A percentile compares a stretch with the other conserved stretches of the same genome.
Conservation (phyloP, 1,140 invertebrate genomes). For the Drosophila biarmipes region DNA sequence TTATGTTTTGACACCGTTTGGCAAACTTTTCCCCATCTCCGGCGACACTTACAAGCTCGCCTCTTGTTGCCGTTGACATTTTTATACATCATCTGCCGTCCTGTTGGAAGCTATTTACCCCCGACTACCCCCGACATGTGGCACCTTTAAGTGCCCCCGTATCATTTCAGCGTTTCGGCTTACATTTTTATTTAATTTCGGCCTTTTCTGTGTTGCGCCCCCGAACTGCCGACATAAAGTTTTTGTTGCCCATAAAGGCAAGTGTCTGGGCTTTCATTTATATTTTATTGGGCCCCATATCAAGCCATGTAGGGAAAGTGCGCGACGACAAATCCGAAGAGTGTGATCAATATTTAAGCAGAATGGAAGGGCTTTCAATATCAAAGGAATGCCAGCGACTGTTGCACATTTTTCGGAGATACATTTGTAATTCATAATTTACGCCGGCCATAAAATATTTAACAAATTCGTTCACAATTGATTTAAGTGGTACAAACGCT, state of each 20-base stretch:
- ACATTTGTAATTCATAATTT: neutral
- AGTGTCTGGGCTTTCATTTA: slow-evolving; percentile 41
- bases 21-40: slow-evolving; percentile 21
- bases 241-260: slow-evolving; percentile 66
- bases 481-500: slow-evolving; percentile 55
- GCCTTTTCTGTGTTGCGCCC: slow-evolving; percentile 25
- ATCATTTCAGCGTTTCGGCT: slow-evolving; percentile 34
- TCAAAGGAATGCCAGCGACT: slow-evolving; percentile 1
- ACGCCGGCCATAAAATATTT: slow-evolving; percentile 15
- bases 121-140: neutral
- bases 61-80: slow-evolving; percentile 71
- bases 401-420: neutral
- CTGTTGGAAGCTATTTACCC: slow-evolving; percentile 17
- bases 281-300: slow-evolving; percentile 35
- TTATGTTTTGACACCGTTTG: slow-evolving; percentile 73
- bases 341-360: slow-evolving; percentile 44
- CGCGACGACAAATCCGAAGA: slow-evolving; percentile 20
- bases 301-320: neutral
- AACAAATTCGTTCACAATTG: slow-evolving; percentile 45
- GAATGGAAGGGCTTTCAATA: slow-evolving; percentile 15
- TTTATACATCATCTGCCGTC: slow-evolving; percentile 78
- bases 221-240: slow-evolving; percentile 46
- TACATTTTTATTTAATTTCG: slow-evolving; percentile 73
- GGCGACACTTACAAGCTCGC: slow-evolving; percentile 73
- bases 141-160: slow-evolving; percentile 39